Percentiles rank a stretch among this genome's conserved stretches.
These are phyloP conservation scores for Tiliqua scincoides DNA, from an alignment of 2,113 vertebrate genomes.

Conservation along the genomic window DNA sequence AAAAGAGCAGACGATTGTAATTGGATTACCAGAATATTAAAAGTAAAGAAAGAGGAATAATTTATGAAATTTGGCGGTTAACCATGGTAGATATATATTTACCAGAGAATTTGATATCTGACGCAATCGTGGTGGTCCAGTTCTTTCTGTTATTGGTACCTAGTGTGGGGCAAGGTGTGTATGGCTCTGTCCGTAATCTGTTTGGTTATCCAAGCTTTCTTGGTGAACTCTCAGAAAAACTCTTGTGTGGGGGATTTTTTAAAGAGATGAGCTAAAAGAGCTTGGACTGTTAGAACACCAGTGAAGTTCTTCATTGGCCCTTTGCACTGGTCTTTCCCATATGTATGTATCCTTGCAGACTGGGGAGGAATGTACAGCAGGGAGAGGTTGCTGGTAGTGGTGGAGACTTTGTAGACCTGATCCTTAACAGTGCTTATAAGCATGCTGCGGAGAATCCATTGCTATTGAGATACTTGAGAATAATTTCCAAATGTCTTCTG, in stretches of 20 bases:
- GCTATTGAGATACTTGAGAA: background rate
- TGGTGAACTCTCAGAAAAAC: background rate
- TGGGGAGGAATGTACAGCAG: background rate
- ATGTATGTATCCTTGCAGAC: too few relatives aligned
- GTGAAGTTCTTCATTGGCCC: background rate
- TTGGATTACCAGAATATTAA: background rate
- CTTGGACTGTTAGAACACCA: background rate
- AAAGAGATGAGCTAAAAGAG: background rate
- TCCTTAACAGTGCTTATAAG: background rate
- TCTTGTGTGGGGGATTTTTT: background rate
- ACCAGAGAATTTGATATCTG: background rate
- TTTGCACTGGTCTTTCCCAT: background rate
- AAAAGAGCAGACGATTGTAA: background rate
- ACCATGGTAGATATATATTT: background rate
- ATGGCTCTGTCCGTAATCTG: background rate
- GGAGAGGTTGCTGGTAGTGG: background rate
- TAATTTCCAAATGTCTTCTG: background rate
- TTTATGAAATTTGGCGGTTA: background rate
- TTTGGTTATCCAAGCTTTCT: background rate
- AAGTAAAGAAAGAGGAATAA: background rate
- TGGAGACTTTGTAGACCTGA: background rate
- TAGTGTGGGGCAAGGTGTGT: background rate
- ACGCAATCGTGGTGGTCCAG: background rate
- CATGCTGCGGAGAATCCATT: background rate
- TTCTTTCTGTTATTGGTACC: background rate